These are phyloP conservation scores for Agriopis marginaria DNA, from an alignment of 2,888 invertebrate genomes.

Conservation along the genomic window DNA sequence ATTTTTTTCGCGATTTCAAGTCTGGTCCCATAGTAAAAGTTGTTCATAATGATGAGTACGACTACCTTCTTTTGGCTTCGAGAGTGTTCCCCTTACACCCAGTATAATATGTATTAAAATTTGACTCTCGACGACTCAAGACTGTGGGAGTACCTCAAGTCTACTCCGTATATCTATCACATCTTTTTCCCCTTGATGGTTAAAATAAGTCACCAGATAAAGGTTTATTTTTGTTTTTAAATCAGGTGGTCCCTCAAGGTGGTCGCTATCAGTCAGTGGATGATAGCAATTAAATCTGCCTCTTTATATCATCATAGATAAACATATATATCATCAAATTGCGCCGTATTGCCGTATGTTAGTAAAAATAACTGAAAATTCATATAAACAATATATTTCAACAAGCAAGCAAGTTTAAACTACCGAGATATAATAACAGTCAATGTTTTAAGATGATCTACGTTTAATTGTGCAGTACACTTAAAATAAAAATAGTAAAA, in stretches of 20 bases:
- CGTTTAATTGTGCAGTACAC: not conserved
- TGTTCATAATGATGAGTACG: no score
- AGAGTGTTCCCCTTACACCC: no score
- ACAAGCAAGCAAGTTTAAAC: not conserved
- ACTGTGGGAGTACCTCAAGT: no score
- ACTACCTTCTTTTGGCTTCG: no score
- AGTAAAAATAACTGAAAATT: not conserved
- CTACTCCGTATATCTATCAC: no score
- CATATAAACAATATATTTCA: not conserved
- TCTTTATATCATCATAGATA: not conserved
- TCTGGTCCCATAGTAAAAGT: no score
- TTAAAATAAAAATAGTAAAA: not conserved
- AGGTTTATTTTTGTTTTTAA: no score
- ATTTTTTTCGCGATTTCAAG: no score
- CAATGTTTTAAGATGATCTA: not conserved
- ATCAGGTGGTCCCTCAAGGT: not conserved
- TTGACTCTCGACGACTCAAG: no score
- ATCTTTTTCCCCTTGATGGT: no score
- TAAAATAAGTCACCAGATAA: no score
- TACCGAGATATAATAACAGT: not conserved
- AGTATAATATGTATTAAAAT: no score
- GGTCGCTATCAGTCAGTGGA: not conserved
- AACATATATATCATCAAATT: not conserved
- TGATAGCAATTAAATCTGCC: not conserved
- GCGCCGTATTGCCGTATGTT: not conserved